These are phyloP conservation scores for Sylvilagus floridanus DNA, from an alignment of 2,797 vertebrate genomes.

Conservation along the genomic window DNA sequence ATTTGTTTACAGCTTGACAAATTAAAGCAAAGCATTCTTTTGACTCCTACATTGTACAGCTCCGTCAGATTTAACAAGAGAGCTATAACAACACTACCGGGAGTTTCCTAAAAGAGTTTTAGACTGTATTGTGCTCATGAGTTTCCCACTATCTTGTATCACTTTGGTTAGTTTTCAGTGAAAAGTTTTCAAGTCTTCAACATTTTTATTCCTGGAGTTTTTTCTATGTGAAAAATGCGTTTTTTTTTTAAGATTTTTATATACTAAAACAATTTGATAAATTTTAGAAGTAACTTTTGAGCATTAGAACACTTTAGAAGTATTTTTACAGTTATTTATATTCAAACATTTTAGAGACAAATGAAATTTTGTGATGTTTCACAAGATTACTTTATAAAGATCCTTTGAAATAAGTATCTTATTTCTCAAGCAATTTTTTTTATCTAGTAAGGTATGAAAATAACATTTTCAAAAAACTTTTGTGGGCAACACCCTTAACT, in stretches of 20 bases:
- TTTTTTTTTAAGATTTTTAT: not conserved
- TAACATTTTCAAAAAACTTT: not conserved
- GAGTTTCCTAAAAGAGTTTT: slow-evolving; percentile 30
- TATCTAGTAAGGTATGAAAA: slow-evolving; percentile 37
- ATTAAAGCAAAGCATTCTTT: slow-evolving; percentile 66
- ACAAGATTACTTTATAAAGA: slow-evolving; percentile 1
- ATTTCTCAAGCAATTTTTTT: slow-evolving; percentile 48
- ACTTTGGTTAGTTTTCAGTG: slow-evolving; percentile 50
- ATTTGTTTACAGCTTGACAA: slow-evolving; percentile 71
- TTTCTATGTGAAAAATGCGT: slow-evolving; percentile 4
- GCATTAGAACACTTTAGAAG: slow-evolving; percentile 9
- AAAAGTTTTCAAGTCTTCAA: slow-evolving; percentile 28
- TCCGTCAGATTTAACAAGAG: slow-evolving; percentile 19
- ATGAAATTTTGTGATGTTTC: slow-evolving; percentile 53
- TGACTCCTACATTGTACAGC: slow-evolving; percentile 57
- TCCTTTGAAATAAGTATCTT: slow-evolving; percentile 12
- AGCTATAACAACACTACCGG: not conserved
- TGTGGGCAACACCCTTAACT: not conserved
- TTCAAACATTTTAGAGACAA: slow-evolving; percentile 50
- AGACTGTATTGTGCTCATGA: slow-evolving; percentile 7
- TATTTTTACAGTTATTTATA: slow-evolving; percentile 51
- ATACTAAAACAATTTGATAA: slow-evolving; percentile 41
- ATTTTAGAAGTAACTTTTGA: slow-evolving; percentile 22
- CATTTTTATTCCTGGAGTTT: not conserved
- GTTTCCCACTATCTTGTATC: slow-evolving; percentile 46